Base-by-base conservation (phyloP, 2,888 invertebrate genomes). In the Ectemnius cavifrons region DNA sequence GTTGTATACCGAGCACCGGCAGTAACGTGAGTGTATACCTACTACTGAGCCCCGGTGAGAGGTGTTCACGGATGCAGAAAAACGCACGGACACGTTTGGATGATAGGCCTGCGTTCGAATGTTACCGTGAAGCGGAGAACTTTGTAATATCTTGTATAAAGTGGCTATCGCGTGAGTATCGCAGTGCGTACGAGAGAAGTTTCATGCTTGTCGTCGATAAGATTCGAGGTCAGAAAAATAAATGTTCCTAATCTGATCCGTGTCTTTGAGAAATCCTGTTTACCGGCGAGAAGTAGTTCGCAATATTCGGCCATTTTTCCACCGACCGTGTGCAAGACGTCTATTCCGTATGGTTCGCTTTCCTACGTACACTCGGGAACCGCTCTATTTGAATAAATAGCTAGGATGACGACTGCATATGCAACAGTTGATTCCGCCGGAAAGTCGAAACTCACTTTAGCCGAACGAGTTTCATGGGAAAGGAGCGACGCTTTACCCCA, bases 21-120 rank as follows among this genome's bases (percentile, higher is more conserved):
- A 52, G 52, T 52, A 52, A 52, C 52, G 52, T 8, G 5, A 52
- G 52, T 16, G 52, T 52, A 16, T 37, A 37, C 6, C 0, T 52
- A 52, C 52, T 16, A 14, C 2, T 13, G 52, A 14, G n/a, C 14
- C n/a, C 37, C 37, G 37, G 37, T 37, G 37, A 37, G 37, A 52
- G 52, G 14, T 52, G 52, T 52, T 52, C 52, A 16, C 14, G 16
- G 52, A 14, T 52, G 52, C 52, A 52, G 52, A 52, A 52, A 52
- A 52, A 52, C 14, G 37, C 16, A 16, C 16, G 52, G 52, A 52
- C 52, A 52, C 14, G 52, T 16, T 14, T 16, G n/a, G 52, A 52
- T 52, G 52, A 52, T 52, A 52, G n/a, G 52, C 16, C 14, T 52
- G 52, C 5, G 16, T 13, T 47, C n/a, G 47, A 14, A 47, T 47